These are phyloP conservation scores for Cephonodes hylas DNA, from an alignment of 2,888 invertebrate genomes.

Conservation along the genomic window DNA sequence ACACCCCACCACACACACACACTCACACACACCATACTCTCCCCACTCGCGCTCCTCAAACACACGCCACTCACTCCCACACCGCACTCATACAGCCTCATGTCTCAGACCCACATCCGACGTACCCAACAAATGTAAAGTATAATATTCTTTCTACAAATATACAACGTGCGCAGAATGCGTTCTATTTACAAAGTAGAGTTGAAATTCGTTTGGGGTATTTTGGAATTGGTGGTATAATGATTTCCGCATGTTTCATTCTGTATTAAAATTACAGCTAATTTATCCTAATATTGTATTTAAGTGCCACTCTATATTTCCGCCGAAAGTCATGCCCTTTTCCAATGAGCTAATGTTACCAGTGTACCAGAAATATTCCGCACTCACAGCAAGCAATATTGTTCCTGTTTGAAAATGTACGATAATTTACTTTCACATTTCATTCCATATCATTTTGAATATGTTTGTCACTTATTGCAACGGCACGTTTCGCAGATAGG, in stretches of 20 bases:
- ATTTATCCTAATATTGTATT: neutral
- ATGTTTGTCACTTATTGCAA: constrained; percentile 45
- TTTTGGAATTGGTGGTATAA: neutral
- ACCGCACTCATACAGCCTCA: neutral
- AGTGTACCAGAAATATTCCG: too few species aligned
- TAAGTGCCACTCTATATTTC: neutral
- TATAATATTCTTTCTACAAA: neutral
- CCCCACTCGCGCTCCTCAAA: neutral
- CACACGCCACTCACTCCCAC: neutral
- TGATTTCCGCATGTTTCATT: neutral
- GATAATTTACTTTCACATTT: neutral
- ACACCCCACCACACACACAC: constrained; percentile 6
- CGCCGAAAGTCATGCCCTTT: too few species aligned
- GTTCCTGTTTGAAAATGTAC: neutral
- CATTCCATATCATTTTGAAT: neutral
- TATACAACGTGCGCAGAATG: too few species aligned
- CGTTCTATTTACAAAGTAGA: neutral
- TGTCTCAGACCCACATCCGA: neutral
- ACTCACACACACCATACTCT: neutral
- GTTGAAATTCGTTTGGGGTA: neutral
- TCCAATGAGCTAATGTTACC: too few species aligned
- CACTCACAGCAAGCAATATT: too few species aligned
- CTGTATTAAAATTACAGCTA: neutral
- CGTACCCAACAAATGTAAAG: neutral
- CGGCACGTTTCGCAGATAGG: constrained; percentile 36